phyloP scores from a whole-genome alignment of 2,113 vertebrate species.

The Excalfactoria chinensis region DNA sequence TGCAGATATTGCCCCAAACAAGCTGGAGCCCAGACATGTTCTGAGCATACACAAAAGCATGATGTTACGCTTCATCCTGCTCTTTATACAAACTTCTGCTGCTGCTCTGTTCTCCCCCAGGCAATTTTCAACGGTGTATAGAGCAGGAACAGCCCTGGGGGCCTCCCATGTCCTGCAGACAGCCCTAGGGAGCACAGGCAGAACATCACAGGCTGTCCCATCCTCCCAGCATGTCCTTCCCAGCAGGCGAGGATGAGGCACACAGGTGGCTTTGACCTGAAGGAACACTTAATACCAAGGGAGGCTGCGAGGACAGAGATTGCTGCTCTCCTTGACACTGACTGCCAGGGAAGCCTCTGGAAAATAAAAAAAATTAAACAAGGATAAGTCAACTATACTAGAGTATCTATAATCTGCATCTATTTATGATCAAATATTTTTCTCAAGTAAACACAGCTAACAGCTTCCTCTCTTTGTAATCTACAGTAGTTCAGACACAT shows the following conservation, averaged over 20 bases:
- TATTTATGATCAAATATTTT: neutral
- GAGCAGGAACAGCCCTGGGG: neutral
- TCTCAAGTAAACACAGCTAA: neutral
- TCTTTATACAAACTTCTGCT: neutral
- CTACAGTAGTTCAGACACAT: neutral
- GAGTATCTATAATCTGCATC: neutral
- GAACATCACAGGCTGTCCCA: neutral
- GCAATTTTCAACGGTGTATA: rapidly evolving
- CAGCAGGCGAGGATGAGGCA: neutral
- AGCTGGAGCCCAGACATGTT: neutral
- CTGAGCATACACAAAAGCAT: neutral
- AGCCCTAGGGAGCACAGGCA: rapidly evolving
- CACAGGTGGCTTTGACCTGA: rapidly evolving
- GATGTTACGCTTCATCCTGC: neutral
- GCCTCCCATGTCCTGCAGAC: rapidly evolving
- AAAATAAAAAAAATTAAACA: neutral
- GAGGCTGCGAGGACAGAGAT: neutral
- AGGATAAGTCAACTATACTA: neutral
- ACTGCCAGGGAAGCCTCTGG: neutral
- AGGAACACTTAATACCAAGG: neutral
- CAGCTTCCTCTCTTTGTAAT: neutral
- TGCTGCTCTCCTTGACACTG: neutral
- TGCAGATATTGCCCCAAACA: neutral
- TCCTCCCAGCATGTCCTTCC: neutral
- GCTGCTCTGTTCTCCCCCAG: neutral